Percentiles rank a stretch among this genome's conserved stretches.
These are phyloP conservation scores for Penelope pileata DNA, from an alignment of 2,113 vertebrate species.

Conservation along the genomic window DNA sequence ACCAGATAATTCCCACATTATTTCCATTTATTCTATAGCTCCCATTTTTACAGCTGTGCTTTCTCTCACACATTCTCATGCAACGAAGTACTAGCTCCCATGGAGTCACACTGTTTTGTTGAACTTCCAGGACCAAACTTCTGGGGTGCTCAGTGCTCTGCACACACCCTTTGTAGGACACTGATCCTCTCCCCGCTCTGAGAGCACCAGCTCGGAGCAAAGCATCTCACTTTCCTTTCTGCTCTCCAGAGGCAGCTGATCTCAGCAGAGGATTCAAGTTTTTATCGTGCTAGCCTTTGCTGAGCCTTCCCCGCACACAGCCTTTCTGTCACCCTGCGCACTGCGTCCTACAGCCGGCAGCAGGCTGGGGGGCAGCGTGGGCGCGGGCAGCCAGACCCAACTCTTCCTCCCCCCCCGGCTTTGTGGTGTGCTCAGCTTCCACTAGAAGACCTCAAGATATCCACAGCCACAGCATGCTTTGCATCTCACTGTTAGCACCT, in stretches of 20 bases:
- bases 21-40: background rate
- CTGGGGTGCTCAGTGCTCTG: accelerated
- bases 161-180: background rate
- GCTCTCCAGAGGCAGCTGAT: accelerated
- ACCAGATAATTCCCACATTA: accelerated
- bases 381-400: no score
- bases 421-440: background rate
- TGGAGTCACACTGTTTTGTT: accelerated
- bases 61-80: background rate
- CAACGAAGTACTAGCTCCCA: background rate
- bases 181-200: background rate
- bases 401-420: accelerated
- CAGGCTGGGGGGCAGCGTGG: accelerated
- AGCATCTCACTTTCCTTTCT: background rate
- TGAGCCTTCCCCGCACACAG: accelerated
- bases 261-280: background rate
- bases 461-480: accelerated
- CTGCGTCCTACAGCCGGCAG: accelerated
- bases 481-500: background rate
- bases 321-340: accelerated
- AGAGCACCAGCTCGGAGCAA: background rate
- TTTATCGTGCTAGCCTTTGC: background rate
- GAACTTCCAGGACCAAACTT: background rate
- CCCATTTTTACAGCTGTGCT: background rate
- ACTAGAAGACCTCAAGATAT: background rate